Percentiles rank a stretch among this genome's conserved stretches.
Conservation (phyloP, 2,888 invertebrate genomes). For the Boloria euphrosyne region DNA sequence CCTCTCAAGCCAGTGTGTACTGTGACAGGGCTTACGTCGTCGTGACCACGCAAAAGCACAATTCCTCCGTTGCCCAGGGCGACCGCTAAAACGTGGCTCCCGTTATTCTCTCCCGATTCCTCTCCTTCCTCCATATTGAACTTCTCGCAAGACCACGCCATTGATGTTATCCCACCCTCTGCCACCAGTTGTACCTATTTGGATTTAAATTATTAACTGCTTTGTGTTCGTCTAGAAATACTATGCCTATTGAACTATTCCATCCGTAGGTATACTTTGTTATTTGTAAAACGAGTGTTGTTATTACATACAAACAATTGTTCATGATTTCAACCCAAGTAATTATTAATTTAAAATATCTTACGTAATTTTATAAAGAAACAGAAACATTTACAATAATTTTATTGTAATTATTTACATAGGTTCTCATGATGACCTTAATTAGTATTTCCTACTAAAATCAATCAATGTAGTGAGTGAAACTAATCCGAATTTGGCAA, state of each 20-base stretch:
- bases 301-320: too few species aligned
- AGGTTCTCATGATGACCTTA: neutral
- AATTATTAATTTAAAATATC: too few species aligned
- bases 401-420: too few species aligned
- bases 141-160: slow-evolving; percentile 99
- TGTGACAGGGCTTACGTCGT: slow-evolving; percentile 95
- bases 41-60: slow-evolving; percentile 93
- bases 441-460: neutral
- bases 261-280: too few species aligned
- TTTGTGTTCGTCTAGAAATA: neutral
- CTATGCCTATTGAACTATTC: neutral
- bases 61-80: slow-evolving; percentile 94
- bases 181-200: slow-evolving; percentile 88
- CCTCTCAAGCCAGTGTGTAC: slow-evolving; percentile 92
- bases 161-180: slow-evolving; percentile 92
- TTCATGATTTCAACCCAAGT: too few species aligned
- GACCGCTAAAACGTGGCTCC: slow-evolving; percentile 90
- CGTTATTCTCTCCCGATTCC: slow-evolving; percentile 84
- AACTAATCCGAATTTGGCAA: slow-evolving; percentile 25
- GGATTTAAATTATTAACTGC: neutral
- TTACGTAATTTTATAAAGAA: too few species aligned
- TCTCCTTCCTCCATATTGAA: slow-evolving; percentile 98
- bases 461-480: neutral
- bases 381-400: too few species aligned
- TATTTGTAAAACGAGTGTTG: too few species aligned